Conservation (phyloP, 2,888 invertebrate genomes). For the Trichopria drosophilae region DNA sequence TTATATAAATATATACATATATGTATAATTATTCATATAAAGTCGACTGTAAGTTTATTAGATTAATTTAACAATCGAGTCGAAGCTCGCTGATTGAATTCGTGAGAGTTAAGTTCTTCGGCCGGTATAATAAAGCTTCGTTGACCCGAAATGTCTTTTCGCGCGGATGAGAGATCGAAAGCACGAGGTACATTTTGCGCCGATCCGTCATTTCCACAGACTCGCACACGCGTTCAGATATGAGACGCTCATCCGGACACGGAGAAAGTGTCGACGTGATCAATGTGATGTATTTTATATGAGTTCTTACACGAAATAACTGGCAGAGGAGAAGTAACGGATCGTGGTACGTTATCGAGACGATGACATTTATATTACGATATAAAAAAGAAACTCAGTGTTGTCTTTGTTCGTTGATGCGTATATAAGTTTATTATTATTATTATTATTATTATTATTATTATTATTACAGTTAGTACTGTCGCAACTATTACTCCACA, state of each 20-base stretch:
- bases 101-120: constrained; percentile 50
- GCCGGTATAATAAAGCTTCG: too few relatives aligned
- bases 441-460: constrained; percentile 31
- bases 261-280: constrained; percentile 11
- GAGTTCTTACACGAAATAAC: constrained; percentile 24
- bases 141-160: too few relatives aligned
- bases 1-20: neutral
- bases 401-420: constrained; percentile 42
- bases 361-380: too few relatives aligned
- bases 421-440: constrained; percentile 39
- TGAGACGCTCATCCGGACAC: constrained; percentile 13
- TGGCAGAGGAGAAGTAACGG: constrained; percentile 2
- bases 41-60: too few relatives aligned
- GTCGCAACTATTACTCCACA: neutral
- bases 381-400: constrained; percentile 33
- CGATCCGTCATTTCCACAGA: too few relatives aligned
- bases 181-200: too few relatives aligned
- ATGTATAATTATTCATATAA: too few relatives aligned
- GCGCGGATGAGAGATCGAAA: too few relatives aligned
- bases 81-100: constrained; percentile 45
- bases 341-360: constrained; percentile 4
- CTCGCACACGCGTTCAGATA: constrained; percentile 5
- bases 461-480: neutral
- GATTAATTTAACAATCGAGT: constrained; percentile 4
- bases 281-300: constrained; percentile 39